Base-by-base conservation (phyloP, 2,113 vertebrate genomes). In the Bubalus kerabau region DNA sequence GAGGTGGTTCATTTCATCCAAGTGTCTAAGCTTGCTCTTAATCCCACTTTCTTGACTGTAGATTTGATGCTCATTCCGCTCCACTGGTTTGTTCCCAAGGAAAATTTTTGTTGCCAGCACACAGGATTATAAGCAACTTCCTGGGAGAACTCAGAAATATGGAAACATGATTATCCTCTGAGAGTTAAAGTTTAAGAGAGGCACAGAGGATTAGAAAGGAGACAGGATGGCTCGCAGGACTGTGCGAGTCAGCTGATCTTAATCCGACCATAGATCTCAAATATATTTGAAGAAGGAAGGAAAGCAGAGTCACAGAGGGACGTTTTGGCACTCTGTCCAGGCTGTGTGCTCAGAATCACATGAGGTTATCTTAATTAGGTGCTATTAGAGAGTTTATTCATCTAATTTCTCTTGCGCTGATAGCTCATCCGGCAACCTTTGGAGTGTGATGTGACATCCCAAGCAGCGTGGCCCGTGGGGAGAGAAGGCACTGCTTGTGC, bases 181-280 rank as follows among this genome's bases (percentile, higher is more conserved):
- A 87, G 32, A 97, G 91, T 91, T 94, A 21, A 91, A 85, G 76
- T 91, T 94, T 76, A 93, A 93, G 94, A 85, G 11, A 89, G 26
- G 15, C 87, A 62, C 54, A 91, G 86, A 86, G 76, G 94, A 95
- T 98, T 95, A 97, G 85, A 48, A 83, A 83, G 95, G 91, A 97
- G 96, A 93, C 89, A 89, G 59, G 46, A 43, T 89, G 97, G 92
- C 98, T 98, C 82, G 46, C 10, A 48, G 84, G 36, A 71, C 67
- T 43, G 64, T 85, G 78, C 86, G 78, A 87, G 46, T 87, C 90
- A 90, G 84, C 71, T 93, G 94, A 95, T 84, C 71, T 89, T 82
- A 90, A 97, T 93, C 80, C 52, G 56, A n/a, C 26, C 23, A 11
- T 26, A 76, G 60, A 86, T 67, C 80, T 85, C 52, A 93, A 94